Conservation (phyloP, 2,113 vertebrate genomes). For the Pomatostomus ruficeps region DNA sequence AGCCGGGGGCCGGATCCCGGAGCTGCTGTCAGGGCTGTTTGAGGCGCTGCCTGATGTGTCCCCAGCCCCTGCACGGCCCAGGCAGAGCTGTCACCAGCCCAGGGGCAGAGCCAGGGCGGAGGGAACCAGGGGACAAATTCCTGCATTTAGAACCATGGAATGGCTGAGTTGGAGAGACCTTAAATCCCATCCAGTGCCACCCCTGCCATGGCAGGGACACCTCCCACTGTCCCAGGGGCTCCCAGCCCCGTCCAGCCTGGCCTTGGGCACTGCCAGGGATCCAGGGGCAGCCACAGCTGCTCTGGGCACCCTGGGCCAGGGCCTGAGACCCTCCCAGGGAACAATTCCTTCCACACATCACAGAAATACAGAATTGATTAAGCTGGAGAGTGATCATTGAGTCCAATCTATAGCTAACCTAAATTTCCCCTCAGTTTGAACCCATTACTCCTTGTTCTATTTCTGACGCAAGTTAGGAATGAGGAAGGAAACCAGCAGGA, state of each 20-base stretch:
- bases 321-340: not conserved
- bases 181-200: fast-evolving
- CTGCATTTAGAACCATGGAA: not conserved
- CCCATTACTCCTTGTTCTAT: not conserved
- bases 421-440: not conserved
- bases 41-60: not conserved
- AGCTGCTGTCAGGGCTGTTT: not conserved
- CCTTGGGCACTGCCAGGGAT: not conserved
- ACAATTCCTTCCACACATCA: not conserved
- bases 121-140: not conserved
- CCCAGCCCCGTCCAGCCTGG: not conserved
- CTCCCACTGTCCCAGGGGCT: fast-evolving
- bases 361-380: not conserved
- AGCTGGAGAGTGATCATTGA: not conserved
- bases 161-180: not conserved
- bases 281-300: not conserved
- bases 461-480: not conserved
- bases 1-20: not conserved
- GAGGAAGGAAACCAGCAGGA: fast-evolving
- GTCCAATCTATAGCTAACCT: not conserved
- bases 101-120: not conserved
- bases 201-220: not conserved
- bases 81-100: not conserved
- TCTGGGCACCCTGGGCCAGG: not conserved
- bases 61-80: not conserved